These are phyloP conservation scores for Pissodes strobi DNA, from an alignment of 1,140 invertebrate species.

Conservation along the genomic window DNA sequence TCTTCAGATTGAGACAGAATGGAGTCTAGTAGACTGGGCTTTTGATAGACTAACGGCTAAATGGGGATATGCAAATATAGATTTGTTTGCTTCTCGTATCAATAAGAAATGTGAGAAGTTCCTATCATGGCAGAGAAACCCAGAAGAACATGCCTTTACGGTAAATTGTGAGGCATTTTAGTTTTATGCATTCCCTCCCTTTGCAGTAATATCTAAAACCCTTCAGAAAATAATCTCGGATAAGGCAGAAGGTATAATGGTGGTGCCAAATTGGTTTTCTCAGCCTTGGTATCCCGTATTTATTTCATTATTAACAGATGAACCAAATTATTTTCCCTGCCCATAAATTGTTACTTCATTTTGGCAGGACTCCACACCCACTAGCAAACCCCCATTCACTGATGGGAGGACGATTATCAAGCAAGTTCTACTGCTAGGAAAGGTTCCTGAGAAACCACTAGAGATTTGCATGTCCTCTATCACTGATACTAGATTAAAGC, in stretches of 20 bases:
- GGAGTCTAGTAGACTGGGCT: background rate
- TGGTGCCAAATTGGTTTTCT: too few species aligned
- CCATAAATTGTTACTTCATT: background rate
- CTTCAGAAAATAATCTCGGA: too few species aligned
- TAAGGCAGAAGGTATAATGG: background rate
- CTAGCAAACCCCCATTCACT: background rate
- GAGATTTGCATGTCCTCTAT: background rate
- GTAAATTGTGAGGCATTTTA: background rate
- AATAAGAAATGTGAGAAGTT: background rate
- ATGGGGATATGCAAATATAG: background rate
- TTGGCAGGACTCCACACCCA: background rate
- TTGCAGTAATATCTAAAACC: background rate
- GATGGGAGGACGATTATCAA: background rate
- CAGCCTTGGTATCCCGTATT: background rate
- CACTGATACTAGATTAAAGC: background rate
- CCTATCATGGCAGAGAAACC: background rate
- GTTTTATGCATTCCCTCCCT: background rate
- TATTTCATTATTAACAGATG: too few species aligned
- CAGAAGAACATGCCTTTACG: background rate
- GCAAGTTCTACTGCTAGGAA: background rate
- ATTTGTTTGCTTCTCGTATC: too few species aligned
- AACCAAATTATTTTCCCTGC: background rate
- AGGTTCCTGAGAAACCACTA: background rate
- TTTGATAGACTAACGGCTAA: background rate
- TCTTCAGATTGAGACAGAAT: background rate